These are phyloP conservation scores for Nephotettix cincticeps DNA, from an alignment of 1,140 invertebrate genomes.

Conservation along the genomic window DNA sequence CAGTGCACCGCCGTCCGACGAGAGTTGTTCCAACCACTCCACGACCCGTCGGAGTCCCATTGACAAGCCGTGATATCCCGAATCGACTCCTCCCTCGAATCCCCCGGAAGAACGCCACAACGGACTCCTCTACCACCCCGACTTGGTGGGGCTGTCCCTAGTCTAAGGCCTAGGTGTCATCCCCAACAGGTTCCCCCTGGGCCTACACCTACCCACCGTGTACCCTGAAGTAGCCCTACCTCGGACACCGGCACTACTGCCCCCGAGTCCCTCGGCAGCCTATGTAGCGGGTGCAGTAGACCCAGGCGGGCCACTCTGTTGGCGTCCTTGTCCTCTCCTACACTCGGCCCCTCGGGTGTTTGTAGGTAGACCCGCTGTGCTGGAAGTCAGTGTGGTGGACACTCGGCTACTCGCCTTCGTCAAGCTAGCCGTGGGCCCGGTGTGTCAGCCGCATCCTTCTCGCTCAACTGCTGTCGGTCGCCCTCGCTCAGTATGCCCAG, in stretches of 20 bases:
- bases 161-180: slow-evolving; percentile 17
- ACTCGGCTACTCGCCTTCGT: neutral
- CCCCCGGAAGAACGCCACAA: neutral
- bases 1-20: neutral
- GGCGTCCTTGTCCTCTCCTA: too few species aligned
- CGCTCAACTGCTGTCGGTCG: slow-evolving; percentile 29
- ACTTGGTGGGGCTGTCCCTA: slow-evolving; percentile 5
- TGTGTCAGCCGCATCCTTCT: neutral
- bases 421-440: neutral
- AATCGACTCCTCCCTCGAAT: neutral
- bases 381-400: neutral
- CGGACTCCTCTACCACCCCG: slow-evolving; percentile 10
- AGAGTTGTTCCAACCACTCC: slow-evolving; percentile 13
- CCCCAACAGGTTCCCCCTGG: slow-evolving; percentile 25
- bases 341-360: too few species aligned
- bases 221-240: slow-evolving; percentile 10
- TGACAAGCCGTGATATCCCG: neutral
- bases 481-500: slow-evolving; percentile 29
- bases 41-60: neutral
- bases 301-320: neutral
- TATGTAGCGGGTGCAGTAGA: too few species aligned
- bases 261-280: neutral
- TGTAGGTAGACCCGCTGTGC: neutral
- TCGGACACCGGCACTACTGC: neutral
- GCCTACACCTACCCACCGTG: slow-evolving; percentile 17